A percentile compares a stretch with the other conserved stretches of the same genome.
phyloP scores from a whole-genome alignment of 2,888 invertebrate species.

The Eristalinus sepulchralis region DNA sequence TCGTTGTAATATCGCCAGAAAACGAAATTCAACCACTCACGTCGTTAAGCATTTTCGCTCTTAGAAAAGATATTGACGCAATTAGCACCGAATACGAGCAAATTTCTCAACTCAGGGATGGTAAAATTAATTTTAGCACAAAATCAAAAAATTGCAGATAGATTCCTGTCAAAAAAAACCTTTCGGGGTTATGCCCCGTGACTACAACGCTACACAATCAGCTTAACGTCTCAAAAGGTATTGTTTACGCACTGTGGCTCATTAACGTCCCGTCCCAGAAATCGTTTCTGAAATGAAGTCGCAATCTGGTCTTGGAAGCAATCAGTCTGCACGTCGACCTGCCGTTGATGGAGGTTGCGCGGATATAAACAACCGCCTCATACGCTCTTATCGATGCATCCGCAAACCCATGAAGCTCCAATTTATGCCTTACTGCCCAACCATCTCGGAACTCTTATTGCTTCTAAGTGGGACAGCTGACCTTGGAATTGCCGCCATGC shows the following conservation, averaged over 20 bases:
- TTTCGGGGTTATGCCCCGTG: neutral
- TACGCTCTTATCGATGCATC: neutral
- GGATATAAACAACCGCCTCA: no score
- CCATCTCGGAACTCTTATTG: conserved; percentile 9
- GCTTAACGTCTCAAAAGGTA: no score
- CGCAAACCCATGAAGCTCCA: conserved; percentile 5
- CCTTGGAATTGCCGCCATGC: no score
- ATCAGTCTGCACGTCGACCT: no score
- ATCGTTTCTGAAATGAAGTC: no score
- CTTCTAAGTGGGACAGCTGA: neutral
- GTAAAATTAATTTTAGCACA: neutral
- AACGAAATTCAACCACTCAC: neutral
- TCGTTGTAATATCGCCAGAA: neutral
- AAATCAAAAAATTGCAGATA: neutral
- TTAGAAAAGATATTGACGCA: conserved; percentile 5
- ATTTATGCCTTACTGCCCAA: neutral
- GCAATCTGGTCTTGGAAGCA: neutral
- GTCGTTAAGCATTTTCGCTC: neutral
- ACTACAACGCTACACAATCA: no score
- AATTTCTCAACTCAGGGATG: neutral
- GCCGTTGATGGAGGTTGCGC: no score
- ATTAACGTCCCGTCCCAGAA: no score
- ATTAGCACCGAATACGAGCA: neutral
- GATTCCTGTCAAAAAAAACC: neutral
- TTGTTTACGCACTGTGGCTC: no score